phyloP scores from a whole-genome alignment of 2,888 invertebrate species.

The Chelonus formosanus region DNA sequence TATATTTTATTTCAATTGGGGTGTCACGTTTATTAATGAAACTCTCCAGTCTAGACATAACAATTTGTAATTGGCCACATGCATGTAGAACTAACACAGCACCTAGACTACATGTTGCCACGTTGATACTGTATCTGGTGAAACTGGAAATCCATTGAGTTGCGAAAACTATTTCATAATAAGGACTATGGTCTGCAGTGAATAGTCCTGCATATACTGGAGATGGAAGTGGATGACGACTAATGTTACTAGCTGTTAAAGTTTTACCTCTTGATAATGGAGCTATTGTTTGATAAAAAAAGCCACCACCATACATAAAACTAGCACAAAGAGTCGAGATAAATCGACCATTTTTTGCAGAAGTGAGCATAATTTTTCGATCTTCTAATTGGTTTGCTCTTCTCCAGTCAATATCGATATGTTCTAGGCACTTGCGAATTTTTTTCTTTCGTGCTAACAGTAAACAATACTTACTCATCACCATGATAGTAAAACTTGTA shows the following conservation, averaged over 20 bases:
- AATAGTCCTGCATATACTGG: conserved; percentile 51
- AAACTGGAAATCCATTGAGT: conserved; percentile 51
- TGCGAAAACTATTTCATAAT: conserved; percentile 53
- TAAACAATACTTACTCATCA: conserved; percentile 46
- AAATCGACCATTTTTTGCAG: conserved; percentile 47
- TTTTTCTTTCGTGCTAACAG: conserved; percentile 40
- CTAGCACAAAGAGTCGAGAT: conserved; percentile 44
- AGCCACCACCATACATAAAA: conserved; percentile 53
- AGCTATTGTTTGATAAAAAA: conserved; percentile 53
- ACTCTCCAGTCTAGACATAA: conserved; percentile 42
- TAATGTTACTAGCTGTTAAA: conserved; percentile 46
- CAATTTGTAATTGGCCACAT: conserved; percentile 55
- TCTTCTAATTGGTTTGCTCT: conserved; percentile 31
- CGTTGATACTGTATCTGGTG: conserved; percentile 52
- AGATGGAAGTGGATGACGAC: conserved; percentile 47
- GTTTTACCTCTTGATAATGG: conserved; percentile 46
- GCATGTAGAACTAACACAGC: conserved; percentile 56
- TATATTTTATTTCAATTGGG: conserved; percentile 8
- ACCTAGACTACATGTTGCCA: conserved; percentile 52
- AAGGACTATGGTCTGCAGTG: conserved; percentile 49
- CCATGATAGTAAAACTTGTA: conserved; percentile 49
- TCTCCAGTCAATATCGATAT: conserved; percentile 49
- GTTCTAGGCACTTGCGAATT: conserved; percentile 45
- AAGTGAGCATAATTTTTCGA: conserved; percentile 44
- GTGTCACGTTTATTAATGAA: conserved; percentile 37